A percentile compares a stretch with the other conserved stretches of the same genome.
Evolutionary conservation across 2,113 vertebrate genomes (phyloP).

Genomic region (Neotoma lepida): DNA sequence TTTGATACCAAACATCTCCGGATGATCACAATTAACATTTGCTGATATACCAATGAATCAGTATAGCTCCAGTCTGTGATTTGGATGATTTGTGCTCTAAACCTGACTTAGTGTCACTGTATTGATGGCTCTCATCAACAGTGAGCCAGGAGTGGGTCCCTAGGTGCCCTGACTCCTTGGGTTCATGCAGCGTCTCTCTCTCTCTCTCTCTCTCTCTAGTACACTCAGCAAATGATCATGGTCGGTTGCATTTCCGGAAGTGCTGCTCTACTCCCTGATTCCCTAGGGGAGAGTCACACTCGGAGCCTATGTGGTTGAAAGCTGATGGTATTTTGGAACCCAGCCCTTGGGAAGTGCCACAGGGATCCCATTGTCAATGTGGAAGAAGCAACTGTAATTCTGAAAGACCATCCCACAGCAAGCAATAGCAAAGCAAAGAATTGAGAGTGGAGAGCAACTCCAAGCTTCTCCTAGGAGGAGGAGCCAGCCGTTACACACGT

Average conservation of each 20-base stretch:
- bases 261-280: neutral
- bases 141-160: neutral
- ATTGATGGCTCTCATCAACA: neutral
- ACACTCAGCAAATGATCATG: neutral
- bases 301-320: neutral
- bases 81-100: neutral
- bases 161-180: neutral
- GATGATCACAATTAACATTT: neutral
- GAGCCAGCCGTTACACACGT: neutral
- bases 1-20: neutral
- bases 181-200: neutral
- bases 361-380: neutral
- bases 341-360: neutral
- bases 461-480: neutral
- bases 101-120: neutral
- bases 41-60: neutral
- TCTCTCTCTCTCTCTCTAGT: too few species aligned
- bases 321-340: constrained; percentile 15
- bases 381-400: neutral
- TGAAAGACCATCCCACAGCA: too few species aligned
- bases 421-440: neutral
- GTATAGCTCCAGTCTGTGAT: neutral
- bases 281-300: neutral
- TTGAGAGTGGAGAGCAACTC: neutral
- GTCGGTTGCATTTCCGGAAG: neutral